A percentile compares a stretch with the other conserved stretches of the same genome.
Conservation (phyloP, 64 coral and sea anemone species). For the Pocillopora verrucosa region DNA sequence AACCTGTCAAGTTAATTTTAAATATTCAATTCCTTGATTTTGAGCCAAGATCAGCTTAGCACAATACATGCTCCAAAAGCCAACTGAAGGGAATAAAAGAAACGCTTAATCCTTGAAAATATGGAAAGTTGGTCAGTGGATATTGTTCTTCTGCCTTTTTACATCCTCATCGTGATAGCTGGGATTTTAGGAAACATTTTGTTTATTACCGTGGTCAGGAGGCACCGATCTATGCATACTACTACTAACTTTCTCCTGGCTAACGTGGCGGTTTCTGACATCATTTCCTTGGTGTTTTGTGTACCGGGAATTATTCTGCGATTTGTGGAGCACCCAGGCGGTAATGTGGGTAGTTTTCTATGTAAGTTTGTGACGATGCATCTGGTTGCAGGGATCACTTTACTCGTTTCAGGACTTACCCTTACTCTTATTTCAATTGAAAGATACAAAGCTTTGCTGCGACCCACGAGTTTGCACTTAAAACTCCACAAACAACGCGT, state of each 20-base stretch:
- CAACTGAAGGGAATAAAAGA: not conserved
- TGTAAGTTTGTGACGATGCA: conserved; percentile 54
- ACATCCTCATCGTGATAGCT: conserved; percentile 27
- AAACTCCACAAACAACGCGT: conserved; percentile 45
- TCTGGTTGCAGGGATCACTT: conserved; percentile 28
- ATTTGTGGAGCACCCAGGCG: conserved; percentile 47
- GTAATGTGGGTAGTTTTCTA: conserved; percentile 11
- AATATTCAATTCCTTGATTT: too few relatives aligned
- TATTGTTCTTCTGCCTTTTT: conserved; percentile 30
- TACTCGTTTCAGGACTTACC: conserved; percentile 46
- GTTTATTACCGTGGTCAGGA: conserved; percentile 55
- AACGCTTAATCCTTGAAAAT: not conserved
- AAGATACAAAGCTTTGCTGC: conserved; percentile 54
- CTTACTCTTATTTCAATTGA: conserved; percentile 58
- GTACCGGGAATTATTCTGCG: conserved; percentile 22
- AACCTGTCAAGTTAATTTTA: too few relatives aligned
- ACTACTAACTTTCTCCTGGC: conserved; percentile 58
- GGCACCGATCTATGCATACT: conserved; percentile 55
- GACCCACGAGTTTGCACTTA: conserved; percentile 17
- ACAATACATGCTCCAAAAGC: too few relatives aligned
- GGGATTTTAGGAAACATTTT: conserved; percentile 54
- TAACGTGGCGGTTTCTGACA: conserved; percentile 55
- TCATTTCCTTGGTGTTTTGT: conserved; percentile 27
- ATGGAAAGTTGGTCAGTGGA: conserved; percentile 1
- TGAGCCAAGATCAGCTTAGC: too few relatives aligned